A percentile compares a stretch with the other conserved stretches of the same genome.
Evolutionary conservation across 2,797 vertebrate species (phyloP).

Genomic region (Diglossa cyanea): DNA sequence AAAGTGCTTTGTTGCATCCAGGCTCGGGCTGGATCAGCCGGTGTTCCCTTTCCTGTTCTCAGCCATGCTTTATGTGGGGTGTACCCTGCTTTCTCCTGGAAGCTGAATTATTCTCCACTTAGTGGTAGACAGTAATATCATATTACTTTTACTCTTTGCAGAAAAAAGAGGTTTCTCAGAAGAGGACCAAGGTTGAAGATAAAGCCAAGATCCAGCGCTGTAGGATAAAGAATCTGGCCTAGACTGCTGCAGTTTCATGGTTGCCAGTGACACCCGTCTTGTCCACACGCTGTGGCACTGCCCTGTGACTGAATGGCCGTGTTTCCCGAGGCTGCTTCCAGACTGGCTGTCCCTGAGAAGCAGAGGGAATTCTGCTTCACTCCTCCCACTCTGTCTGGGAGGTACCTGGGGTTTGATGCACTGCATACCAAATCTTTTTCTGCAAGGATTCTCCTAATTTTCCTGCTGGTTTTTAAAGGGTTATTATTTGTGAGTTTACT

Average conservation of each 20-base stretch:
- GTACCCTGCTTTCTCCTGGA: fast-evolving
- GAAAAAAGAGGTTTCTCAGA: constrained; percentile 36
- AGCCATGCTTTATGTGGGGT: fast-evolving
- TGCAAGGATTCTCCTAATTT: background rate
- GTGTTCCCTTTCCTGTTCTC: background rate
- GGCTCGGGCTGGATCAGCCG: background rate
- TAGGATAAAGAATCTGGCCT: background rate
- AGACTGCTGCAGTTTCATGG: background rate
- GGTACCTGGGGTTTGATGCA: background rate
- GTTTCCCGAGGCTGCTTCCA: background rate
- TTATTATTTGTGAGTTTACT: background rate
- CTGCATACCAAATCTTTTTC: background rate
- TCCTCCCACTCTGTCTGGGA: background rate
- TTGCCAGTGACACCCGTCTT: background rate
- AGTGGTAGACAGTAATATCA: background rate
- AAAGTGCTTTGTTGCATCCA: background rate
- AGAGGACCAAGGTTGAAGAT: background rate
- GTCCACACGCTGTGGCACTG: background rate
- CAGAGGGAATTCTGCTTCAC: background rate
- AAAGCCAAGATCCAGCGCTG: background rate
- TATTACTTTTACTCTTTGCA: background rate
- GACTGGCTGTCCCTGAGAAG: background rate
- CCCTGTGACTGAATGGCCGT: background rate
- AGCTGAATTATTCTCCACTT: fast-evolving
- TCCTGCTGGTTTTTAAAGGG: background rate